Conservation (phyloP, 2,113 vertebrate genomes). For the Triplophysa siluroides region DNA sequence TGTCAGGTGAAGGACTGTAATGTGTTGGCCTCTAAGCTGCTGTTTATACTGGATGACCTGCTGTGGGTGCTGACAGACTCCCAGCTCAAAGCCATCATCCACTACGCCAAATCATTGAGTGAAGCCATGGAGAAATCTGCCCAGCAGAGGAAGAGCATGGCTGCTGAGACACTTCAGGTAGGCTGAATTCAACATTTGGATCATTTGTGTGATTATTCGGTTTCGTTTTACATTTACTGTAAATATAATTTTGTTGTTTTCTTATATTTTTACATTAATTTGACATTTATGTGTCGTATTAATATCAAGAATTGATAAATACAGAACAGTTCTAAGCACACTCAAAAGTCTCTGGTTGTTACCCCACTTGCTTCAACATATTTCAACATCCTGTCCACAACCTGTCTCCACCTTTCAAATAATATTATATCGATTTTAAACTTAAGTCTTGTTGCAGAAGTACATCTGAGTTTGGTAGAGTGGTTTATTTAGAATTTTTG, state of each 20-base stretch:
- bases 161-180: conserved; percentile 75
- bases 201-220: no score
- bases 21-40: conserved; percentile 92
- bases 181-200: no score
- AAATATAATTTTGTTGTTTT: not conserved
- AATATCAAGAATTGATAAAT: not conserved
- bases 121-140: conserved; percentile 96
- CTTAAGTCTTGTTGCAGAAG: no score
- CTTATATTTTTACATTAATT: not conserved
- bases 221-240: no score
- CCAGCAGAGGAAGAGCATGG: conserved; percentile 89
- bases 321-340: not conserved
- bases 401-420: no score
- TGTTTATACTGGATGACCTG: conserved; percentile 94
- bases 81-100: conserved; percentile 96
- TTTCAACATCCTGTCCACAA: no score
- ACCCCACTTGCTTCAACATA: no score
- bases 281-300: not conserved
- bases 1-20: conserved; percentile 94
- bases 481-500: no score
- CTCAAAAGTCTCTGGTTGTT: not conserved
- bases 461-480: no score
- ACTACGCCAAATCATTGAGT: conserved; percentile 93
- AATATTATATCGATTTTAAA: no score
- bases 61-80: conserved; percentile 98